Conservation (phyloP, 2,888 invertebrate species). For the Drosophila melanosoma region DNA sequence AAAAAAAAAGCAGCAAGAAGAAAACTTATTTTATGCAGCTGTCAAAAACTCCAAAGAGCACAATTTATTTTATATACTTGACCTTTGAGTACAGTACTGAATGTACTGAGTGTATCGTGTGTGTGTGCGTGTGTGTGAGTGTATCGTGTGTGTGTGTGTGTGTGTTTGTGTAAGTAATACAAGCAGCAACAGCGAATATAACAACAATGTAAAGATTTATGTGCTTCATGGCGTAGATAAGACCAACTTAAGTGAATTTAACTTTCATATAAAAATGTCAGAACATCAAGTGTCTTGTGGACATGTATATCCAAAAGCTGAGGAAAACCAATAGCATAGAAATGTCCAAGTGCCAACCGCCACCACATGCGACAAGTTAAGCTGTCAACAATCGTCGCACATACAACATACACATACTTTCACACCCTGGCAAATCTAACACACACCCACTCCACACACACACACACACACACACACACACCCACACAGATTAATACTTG, state of each 20-base stretch:
- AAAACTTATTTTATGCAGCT: constrained; percentile 46
- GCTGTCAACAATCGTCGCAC: constrained; percentile 25
- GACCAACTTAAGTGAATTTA: constrained; percentile 38
- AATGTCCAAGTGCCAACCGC: constrained; percentile 19
- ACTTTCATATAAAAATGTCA: constrained; percentile 45
- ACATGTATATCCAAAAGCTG: constrained; percentile 12
- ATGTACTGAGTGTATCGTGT: not conserved
- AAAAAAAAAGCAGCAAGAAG: constrained; percentile 13
- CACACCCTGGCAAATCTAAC: constrained; percentile 10
- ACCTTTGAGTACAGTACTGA: constrained; percentile 39
- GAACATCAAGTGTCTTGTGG: constrained; percentile 23
- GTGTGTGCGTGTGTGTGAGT: not conserved
- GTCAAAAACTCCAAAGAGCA: constrained; percentile 21
- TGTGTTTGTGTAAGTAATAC: constrained; percentile 5
- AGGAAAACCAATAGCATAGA: constrained; percentile 8
- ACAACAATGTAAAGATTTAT: constrained; percentile 38
- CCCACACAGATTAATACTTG: not conserved
- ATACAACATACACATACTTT: constrained; percentile 8
- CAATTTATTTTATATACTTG: constrained; percentile 51
- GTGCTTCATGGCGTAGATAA: constrained; percentile 37
- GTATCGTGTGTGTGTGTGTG: constrained; percentile 12
- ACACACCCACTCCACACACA: constrained; percentile 2
- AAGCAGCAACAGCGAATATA: constrained; percentile 19
- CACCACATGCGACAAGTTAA: constrained; percentile 14
- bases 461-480: constrained; percentile 5